Conservation (phyloP, 2,888 invertebrate genomes). For the Eudemis profundana region DNA sequence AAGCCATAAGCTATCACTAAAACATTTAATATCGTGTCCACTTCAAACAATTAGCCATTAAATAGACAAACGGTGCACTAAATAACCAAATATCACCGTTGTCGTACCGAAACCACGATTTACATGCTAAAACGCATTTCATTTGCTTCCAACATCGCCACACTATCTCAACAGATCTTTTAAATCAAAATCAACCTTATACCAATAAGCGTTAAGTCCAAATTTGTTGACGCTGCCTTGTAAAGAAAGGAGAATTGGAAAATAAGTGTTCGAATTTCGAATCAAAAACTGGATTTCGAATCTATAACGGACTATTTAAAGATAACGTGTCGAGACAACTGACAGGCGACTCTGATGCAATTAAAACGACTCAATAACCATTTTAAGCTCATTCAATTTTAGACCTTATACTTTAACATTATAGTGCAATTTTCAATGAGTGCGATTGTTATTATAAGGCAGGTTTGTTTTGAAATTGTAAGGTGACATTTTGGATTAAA, state of each 20-base stretch:
- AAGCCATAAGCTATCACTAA: conserved; percentile 11
- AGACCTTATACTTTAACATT: not conserved
- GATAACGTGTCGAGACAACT: conserved; percentile 45
- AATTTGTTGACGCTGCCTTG: not conserved
- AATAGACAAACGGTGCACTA: conserved; percentile 24
- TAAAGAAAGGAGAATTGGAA: not conserved
- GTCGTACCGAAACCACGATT: conserved; percentile 26
- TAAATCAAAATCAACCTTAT: not conserved
- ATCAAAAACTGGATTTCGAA: conserved; percentile 40
- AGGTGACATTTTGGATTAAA: conserved; percentile 44
- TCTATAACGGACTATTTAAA: conserved; percentile 36
- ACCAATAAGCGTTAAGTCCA: not conserved
- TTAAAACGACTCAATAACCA: conserved; percentile 9
- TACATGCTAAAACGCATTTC: conserved; percentile 38
- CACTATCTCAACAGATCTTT: not conserved
- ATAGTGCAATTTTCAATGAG: not conserved
- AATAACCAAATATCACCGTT: conserved; percentile 32
- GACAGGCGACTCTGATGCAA: not conserved
- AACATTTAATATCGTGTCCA: conserved; percentile 20
- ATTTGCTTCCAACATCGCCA: not conserved
- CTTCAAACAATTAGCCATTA: conserved; percentile 31
- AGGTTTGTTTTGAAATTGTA: not conserved
- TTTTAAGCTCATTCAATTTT: not conserved
- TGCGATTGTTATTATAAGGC: not conserved
- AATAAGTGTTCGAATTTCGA: conserved; percentile 6